Conservation (phyloP, 2,113 vertebrate species). For the Emydura subglobosa region DNA sequence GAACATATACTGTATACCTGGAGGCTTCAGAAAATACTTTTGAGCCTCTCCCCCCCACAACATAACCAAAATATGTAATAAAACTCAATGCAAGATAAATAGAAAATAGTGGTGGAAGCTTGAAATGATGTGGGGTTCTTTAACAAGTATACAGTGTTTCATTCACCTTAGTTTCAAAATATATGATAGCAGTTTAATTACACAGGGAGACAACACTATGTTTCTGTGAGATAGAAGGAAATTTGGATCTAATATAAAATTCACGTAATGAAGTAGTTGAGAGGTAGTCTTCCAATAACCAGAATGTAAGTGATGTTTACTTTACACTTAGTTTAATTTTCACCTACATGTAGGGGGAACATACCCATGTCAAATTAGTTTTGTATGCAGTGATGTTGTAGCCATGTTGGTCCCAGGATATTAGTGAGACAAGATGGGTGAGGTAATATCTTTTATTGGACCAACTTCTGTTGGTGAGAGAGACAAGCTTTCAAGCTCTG, state of each 20-base stretch:
- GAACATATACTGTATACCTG: neutral
- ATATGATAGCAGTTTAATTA: neutral
- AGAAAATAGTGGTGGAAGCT: neutral
- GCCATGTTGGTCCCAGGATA: too few relatives aligned
- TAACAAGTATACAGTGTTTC: neutral
- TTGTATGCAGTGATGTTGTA: too few relatives aligned
- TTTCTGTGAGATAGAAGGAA: neutral
- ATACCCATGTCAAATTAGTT: too few relatives aligned
- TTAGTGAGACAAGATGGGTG: too few relatives aligned
- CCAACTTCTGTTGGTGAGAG: too few relatives aligned
- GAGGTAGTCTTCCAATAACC: neutral
- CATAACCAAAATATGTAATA: neutral
- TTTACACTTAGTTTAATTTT: too few relatives aligned
- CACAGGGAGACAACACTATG: neutral
- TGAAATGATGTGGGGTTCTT: neutral
- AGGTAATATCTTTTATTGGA: too few relatives aligned
- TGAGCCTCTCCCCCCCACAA: neutral
- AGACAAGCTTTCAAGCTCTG: too few relatives aligned
- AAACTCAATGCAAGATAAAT: neutral
- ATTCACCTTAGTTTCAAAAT: neutral
- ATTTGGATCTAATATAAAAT: neutral
- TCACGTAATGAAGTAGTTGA: neutral
- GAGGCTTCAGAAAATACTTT: neutral
- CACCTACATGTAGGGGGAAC: too few relatives aligned
- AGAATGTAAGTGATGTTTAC: too few relatives aligned